Evolutionary conservation across 2,113 vertebrate species (phyloP).

Genomic region (Lophius piscatorius): DNA sequence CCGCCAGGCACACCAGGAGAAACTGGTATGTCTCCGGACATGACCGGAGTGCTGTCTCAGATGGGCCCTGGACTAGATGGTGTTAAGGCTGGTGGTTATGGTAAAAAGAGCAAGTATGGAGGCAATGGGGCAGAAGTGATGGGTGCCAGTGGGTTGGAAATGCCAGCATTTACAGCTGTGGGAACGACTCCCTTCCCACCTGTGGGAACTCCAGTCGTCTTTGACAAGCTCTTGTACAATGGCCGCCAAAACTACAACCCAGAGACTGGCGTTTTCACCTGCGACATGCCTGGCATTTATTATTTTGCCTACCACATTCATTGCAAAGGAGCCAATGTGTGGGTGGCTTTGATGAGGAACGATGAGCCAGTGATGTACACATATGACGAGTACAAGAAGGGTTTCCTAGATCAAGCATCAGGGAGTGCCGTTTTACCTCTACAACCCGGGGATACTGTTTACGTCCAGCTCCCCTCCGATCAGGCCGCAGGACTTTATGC

Average conservation of each 20-base stretch:
- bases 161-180: constrained; percentile 95
- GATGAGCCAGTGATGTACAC: constrained; percentile 97
- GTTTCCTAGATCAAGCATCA: constrained; percentile 96
- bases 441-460: constrained; percentile 89
- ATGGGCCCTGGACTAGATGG: constrained; percentile 89
- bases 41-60: constrained; percentile 89
- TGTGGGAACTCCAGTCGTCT: constrained; percentile 89
- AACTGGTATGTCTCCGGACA: constrained; percentile 80
- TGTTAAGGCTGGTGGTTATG: constrained; percentile 79
- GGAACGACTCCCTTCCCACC: constrained; percentile 90
- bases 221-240: constrained; percentile 96
- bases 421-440: constrained; percentile 94
- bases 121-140: constrained; percentile 73
- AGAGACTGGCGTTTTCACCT: constrained; percentile 94
- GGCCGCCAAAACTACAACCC: constrained; percentile 97
- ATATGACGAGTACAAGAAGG: constrained; percentile 98
- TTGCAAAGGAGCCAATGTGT: constrained; percentile 96
- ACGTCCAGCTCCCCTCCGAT: constrained; percentile 95
- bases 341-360: constrained; percentile 96
- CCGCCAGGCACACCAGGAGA: constrained; percentile 88
- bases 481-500: constrained; percentile 97
- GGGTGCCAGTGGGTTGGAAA: constrained; percentile 83
- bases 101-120: constrained; percentile 86
- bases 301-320: constrained; percentile 97
- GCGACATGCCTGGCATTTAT: constrained; percentile 94